These are phyloP conservation scores for Dermolepida albohirtum DNA, from an alignment of 2,888 invertebrate species.

Conservation along the genomic window DNA sequence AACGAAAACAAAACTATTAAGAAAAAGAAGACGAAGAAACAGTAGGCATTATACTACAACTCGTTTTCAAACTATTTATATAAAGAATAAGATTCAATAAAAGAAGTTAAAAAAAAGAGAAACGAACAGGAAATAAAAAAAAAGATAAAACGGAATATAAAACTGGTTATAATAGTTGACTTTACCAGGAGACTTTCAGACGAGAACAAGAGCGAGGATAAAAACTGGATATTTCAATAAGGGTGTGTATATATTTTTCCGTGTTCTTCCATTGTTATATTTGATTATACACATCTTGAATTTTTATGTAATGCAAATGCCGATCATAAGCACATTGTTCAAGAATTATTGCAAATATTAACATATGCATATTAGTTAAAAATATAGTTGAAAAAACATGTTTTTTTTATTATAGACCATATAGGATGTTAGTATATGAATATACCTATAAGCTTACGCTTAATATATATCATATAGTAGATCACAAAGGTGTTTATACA, in stretches of 20 bases:
- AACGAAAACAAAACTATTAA: conserved; percentile 4
- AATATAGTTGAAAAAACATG: too few species aligned
- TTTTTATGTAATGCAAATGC: too few species aligned
- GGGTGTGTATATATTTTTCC: conserved; percentile 11
- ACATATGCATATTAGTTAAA: too few species aligned
- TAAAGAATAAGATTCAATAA: conserved; percentile 45
- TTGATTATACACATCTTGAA: not conserved
- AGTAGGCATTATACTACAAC: conserved; percentile 48
- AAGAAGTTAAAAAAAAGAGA: conserved; percentile 26
- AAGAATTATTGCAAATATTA: too few species aligned
- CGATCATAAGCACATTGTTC: too few species aligned
- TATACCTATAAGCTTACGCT: too few species aligned
- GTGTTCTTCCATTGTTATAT: conserved; percentile 5
- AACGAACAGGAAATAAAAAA: conserved; percentile 44
- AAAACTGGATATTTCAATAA: conserved; percentile 43
- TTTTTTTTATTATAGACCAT: too few species aligned
- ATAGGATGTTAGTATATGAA: too few species aligned
- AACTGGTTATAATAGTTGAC: conserved; percentile 55
- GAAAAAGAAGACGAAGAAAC: conserved; percentile 26
- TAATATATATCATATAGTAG: too few species aligned
- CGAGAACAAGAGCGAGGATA: conserved; percentile 30
- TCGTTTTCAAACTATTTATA: conserved; percentile 52
- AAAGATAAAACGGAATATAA: conserved; percentile 48
- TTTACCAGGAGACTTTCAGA: conserved; percentile 45
- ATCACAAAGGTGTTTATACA: too few species aligned